A percentile compares a stretch with the other conserved stretches of the same genome.
Evolutionary conservation across 30 jellyfish, hydroid and myxozoan genomes (phyloP).

Genomic region (Hydractinia symbiolongicarpus): DNA sequence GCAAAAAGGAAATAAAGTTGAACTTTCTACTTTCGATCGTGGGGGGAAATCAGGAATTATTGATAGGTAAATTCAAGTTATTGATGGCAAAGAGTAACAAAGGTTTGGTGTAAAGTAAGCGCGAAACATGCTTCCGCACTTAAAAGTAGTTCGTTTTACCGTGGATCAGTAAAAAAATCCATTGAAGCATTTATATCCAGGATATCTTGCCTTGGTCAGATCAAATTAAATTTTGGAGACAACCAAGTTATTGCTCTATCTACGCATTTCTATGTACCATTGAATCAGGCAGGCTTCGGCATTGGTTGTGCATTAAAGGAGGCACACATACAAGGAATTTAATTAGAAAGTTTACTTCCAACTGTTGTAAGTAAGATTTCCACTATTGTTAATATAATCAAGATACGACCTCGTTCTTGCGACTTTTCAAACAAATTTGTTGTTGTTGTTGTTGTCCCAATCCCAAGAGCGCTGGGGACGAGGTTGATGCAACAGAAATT

Average conservation of each 20-base stretch:
- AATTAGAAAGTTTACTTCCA: background rate
- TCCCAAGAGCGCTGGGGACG: slow-evolving; percentile 27
- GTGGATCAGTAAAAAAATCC: too few relatives aligned
- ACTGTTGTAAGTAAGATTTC: background rate
- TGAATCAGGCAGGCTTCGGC: background rate
- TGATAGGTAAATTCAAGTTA: too few relatives aligned
- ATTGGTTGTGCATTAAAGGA: slow-evolving; percentile 3
- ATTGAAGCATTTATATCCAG: background rate
- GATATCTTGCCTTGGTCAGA: slow-evolving; percentile 18
- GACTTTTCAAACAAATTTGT: too few relatives aligned
- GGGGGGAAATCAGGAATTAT: too few relatives aligned
- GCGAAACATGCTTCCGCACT: too few relatives aligned
- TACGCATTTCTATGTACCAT: background rate
- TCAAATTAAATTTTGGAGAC: slow-evolving; percentile 21
- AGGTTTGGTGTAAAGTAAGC: too few relatives aligned
- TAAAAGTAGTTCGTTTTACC: too few relatives aligned
- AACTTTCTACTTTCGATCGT: too few relatives aligned
- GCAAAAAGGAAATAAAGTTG: too few relatives aligned
- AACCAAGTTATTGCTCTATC: slow-evolving; percentile 6
- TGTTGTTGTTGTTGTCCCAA: slow-evolving; percentile 25
- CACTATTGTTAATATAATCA: too few relatives aligned
- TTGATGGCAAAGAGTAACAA: too few relatives aligned
- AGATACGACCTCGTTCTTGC: background rate
- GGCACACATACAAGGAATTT: background rate
- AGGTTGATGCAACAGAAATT: background rate